phyloP scores from a whole-genome alignment of 2,797 vertebrate species.

The Sciaenops ocellatus region DNA sequence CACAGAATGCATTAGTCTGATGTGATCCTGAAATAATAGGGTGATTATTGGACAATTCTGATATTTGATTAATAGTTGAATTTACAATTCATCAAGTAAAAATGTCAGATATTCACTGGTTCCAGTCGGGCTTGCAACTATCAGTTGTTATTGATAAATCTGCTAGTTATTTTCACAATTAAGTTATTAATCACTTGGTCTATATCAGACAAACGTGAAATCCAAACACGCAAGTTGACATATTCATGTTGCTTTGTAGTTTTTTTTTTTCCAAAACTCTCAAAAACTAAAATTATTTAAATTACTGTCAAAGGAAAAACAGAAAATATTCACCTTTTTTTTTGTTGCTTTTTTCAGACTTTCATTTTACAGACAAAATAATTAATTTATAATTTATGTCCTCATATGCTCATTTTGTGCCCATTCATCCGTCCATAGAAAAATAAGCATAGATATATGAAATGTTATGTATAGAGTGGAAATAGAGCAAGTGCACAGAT shows the following conservation, averaged over 20 bases:
- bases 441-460: slow-evolving; percentile 5
- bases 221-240: background rate
- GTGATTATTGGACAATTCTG: background rate
- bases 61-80: background rate
- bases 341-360: background rate
- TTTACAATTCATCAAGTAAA: background rate
- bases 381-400: background rate
- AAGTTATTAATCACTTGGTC: background rate
- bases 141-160: background rate
- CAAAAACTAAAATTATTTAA: background rate
- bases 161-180: background rate
- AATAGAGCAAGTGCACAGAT: slow-evolving; percentile 38
- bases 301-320: background rate
- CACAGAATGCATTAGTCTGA: background rate
- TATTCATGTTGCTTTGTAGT: background rate
- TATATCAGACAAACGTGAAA: background rate
- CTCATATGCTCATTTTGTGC: background rate
- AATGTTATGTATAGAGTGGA: slow-evolving; percentile 5
- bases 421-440: background rate
- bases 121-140: background rate
- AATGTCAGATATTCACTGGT: background rate
- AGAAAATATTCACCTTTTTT: background rate
- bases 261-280: background rate
- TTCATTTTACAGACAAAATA: background rate
- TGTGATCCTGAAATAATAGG: background rate